A percentile compares a stretch with the other conserved stretches of the same genome.
Evolutionary conservation across 92 coral and sea anemone species (phyloP).

Genomic region (Porites evermanni): DNA sequence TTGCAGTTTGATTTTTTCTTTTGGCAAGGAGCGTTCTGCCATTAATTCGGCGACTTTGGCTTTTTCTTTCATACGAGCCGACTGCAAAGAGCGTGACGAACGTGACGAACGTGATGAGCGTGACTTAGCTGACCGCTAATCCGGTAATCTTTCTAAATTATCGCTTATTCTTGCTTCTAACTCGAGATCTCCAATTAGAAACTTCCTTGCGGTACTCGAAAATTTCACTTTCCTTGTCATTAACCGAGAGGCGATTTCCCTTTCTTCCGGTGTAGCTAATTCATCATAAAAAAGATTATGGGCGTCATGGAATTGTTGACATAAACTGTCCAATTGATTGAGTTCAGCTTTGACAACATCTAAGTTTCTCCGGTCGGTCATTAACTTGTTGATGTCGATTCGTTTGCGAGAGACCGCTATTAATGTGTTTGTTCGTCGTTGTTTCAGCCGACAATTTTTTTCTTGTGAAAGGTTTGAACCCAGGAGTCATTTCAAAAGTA

Average conservation of each 20-base stretch:
- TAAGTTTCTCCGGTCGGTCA: background rate
- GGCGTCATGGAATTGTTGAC: slow-evolving; percentile 8
- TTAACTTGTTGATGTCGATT: slow-evolving; percentile 23
- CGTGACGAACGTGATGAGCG: slow-evolving; percentile 19
- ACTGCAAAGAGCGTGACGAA: slow-evolving; percentile 14
- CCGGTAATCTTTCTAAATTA: slow-evolving; percentile 24
- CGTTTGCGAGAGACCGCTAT: slow-evolving; percentile 24
- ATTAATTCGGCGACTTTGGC: slow-evolving; percentile 27
- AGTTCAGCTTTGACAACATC: background rate
- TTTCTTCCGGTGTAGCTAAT: slow-evolving; percentile 6
- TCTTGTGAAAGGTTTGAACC: background rate
- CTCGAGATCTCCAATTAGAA: slow-evolving; percentile 10
- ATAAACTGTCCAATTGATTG: slow-evolving; percentile 18
- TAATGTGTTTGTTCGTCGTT: slow-evolving; percentile 17
- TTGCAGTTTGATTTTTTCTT: slow-evolving; percentile 18
- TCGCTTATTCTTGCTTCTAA: slow-evolving; percentile 15
- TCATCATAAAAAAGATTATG: slow-evolving; percentile 13
- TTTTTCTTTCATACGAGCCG: slow-evolving; percentile 27
- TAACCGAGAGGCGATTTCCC: slow-evolving; percentile 14
- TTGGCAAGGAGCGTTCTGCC: slow-evolving; percentile 10
- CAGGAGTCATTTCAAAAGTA: too few species aligned
- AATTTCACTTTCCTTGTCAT: slow-evolving; percentile 21
- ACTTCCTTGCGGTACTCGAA: slow-evolving; percentile 26
- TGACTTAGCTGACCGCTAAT: slow-evolving; percentile 10
- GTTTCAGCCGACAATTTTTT: background rate